These are phyloP conservation scores for Triplophysa siluroides DNA, from an alignment of 2,113 vertebrate genomes.

Conservation along the genomic window DNA sequence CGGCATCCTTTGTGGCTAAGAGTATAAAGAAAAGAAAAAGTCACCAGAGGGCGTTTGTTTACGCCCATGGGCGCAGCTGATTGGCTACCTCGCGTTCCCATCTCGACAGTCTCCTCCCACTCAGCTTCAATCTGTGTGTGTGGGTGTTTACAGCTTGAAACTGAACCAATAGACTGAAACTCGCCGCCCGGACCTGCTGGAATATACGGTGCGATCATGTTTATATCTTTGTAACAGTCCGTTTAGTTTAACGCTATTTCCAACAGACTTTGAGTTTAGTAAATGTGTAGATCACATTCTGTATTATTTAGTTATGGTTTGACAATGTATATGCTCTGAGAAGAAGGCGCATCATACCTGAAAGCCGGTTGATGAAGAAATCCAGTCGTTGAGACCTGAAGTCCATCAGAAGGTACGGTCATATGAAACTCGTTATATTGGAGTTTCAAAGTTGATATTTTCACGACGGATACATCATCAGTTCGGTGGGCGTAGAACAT, in stretches of 20 bases:
- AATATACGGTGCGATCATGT: slow-evolving; percentile 17
- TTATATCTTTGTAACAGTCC: neutral
- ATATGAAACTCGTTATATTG: neutral
- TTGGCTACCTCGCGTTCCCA: slow-evolving; percentile 36
- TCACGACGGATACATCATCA: neutral
- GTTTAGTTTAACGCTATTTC: neutral
- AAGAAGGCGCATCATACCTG: slow-evolving; percentile 23
- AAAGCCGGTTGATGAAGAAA: slow-evolving; percentile 36
- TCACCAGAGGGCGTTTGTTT: neutral
- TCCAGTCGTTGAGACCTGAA: slow-evolving; percentile 19
- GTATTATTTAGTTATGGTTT: slow-evolving; percentile 27
- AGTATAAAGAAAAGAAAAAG: neutral
- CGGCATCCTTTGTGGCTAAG: neutral
- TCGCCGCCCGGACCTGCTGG: slow-evolving; percentile 21
- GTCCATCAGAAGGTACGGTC: slow-evolving; percentile 42
- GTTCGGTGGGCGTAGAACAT: neutral
- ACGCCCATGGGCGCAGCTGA: slow-evolving; percentile 34
- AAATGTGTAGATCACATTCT: neutral
- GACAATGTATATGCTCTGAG: neutral
- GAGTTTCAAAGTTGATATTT: neutral
- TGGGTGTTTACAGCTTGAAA: slow-evolving; percentile 47
- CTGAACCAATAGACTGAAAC: slow-evolving; percentile 30
- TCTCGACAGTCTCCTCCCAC: slow-evolving; percentile 35
- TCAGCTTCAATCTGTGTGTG: slow-evolving; percentile 16
- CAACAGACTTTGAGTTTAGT: slow-evolving; percentile 4